A percentile compares a stretch with the other conserved stretches of the same genome.
These are phyloP conservation scores for Hypotaenidia okinawae DNA, from an alignment of 2,797 vertebrate genomes.

Conservation along the genomic window DNA sequence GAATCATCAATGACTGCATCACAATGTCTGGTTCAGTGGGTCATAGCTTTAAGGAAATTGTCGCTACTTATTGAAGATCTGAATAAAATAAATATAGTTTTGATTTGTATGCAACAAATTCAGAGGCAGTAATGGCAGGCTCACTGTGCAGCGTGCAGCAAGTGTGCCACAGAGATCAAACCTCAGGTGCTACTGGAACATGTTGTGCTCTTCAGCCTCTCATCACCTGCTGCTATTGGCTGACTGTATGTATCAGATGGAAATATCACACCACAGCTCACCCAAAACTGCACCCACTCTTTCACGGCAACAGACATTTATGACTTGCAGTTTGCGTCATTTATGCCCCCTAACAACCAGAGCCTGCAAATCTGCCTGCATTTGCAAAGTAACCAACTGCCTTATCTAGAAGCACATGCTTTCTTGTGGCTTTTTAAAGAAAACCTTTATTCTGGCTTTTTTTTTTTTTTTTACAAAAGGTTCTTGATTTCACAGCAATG, in stretches of 20 bases:
- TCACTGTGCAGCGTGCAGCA: not conserved
- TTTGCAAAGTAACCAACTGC: slow-evolving; percentile 16
- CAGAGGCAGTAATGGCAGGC: not conserved
- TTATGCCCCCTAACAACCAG: slow-evolving; percentile 6
- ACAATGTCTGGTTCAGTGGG: not conserved
- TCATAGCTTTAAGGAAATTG: not conserved
- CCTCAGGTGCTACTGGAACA: slow-evolving; percentile 67
- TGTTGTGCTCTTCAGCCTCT: slow-evolving; percentile 36
- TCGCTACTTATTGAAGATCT: not conserved
- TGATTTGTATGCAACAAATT: not conserved
- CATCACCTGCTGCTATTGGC: slow-evolving; percentile 56
- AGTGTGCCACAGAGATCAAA: slow-evolving; percentile 44
- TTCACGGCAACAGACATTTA: slow-evolving; percentile 34
- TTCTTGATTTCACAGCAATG: not conserved
- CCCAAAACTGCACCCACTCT: slow-evolving; percentile 50
- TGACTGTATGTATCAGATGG: slow-evolving; percentile 64
- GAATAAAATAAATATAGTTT: not conserved
- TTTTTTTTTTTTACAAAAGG: not conserved
- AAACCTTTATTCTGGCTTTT: not conserved
- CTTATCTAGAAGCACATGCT: slow-evolving; percentile 3
- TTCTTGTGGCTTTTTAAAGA: not conserved
- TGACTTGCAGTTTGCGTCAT: slow-evolving; percentile 51
- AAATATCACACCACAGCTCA: slow-evolving; percentile 71
- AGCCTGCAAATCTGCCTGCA: slow-evolving; percentile 40
- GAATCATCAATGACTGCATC: not conserved